These are phyloP conservation scores for Nymphicus hollandicus DNA, from an alignment of 2,113 vertebrate genomes.

Conservation along the genomic window DNA sequence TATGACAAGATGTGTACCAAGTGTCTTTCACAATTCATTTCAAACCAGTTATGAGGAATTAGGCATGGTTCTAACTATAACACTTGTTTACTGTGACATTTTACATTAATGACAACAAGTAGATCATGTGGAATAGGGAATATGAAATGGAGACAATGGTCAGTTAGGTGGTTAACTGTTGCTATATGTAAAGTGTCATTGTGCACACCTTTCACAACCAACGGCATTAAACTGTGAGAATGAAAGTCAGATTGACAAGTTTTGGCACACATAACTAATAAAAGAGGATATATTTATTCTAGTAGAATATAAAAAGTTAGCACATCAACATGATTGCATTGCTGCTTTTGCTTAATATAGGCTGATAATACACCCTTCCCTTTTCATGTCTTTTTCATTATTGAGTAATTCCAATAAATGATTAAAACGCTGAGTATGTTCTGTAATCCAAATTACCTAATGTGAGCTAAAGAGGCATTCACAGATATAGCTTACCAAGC, in stretches of 20 bases:
- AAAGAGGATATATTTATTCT: background rate
- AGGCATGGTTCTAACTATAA: background rate
- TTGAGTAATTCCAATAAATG: background rate
- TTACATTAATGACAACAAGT: background rate
- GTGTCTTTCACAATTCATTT: constrained; percentile 17
- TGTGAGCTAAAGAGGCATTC: background rate
- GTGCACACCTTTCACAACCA: background rate
- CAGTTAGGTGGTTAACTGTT: background rate
- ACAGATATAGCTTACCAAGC: background rate
- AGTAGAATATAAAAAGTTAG: constrained; percentile 14
- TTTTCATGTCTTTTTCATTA: background rate
- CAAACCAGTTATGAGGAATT: constrained; percentile 29
- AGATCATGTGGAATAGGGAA: background rate
- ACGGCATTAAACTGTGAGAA: background rate
- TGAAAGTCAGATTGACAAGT: background rate
- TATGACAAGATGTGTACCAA: background rate
- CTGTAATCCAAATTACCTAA: background rate
- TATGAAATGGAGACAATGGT: background rate
- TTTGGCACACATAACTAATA: background rate
- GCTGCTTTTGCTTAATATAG: background rate
- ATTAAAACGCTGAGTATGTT: background rate
- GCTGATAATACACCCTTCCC: background rate
- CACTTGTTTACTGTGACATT: constrained; percentile 32
- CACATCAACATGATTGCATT: background rate
- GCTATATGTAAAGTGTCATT: background rate